Base-by-base conservation (phyloP, 2,113 vertebrate genomes). In the Polypterus senegalus region DNA sequence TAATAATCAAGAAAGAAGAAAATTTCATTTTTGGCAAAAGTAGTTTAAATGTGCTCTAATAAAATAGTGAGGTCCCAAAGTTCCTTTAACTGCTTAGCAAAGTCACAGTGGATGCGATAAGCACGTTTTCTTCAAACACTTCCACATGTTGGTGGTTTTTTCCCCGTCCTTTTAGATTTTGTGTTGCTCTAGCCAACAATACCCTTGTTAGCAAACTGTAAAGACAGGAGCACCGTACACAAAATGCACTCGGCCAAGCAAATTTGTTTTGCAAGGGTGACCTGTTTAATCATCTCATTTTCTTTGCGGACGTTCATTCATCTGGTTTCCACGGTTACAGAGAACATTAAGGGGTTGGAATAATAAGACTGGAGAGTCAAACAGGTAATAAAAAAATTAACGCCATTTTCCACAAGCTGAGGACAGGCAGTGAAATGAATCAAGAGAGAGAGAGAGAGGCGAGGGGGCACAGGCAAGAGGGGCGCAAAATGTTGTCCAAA, bases 311-410 rank as follows among this genome's bases (percentile, higher is more conserved):
- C 91, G 90, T 94, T 97, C 95, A 97, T 97, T 96, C 92, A 92
- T 88, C 87, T 92, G 86, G 96, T 97, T 98, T 94, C 94, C 93
- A 94, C 91, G 94, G 96, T 96, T 93, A 98, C 94, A 84, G 80
- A 91, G 90, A 93, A 94, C 94, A 97, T 98, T 97, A 97, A 94
- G 91, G 91, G 91, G 91, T 92, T 92, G 92, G 80, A 95, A 93
- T 94, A 97, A 97, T 97, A 97, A 97, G 94, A 91, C 92, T 90
- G 89, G 83, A 84, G 93, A 97, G 92, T 98, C 94, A 97, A 98
- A 97, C 94, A 97, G 96, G 96, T 97, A 98, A 97, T 98, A 97
- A 98, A 98, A 97, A 94, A 95, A 97, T 96, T 95, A 97, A 94
- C 90, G 90, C 92, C 92, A 91, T 89, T 94, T 91, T 92, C 87